These are phyloP conservation scores for Digitonthophagus gazella DNA, from an alignment of 2,888 invertebrate genomes.

Conservation along the genomic window DNA sequence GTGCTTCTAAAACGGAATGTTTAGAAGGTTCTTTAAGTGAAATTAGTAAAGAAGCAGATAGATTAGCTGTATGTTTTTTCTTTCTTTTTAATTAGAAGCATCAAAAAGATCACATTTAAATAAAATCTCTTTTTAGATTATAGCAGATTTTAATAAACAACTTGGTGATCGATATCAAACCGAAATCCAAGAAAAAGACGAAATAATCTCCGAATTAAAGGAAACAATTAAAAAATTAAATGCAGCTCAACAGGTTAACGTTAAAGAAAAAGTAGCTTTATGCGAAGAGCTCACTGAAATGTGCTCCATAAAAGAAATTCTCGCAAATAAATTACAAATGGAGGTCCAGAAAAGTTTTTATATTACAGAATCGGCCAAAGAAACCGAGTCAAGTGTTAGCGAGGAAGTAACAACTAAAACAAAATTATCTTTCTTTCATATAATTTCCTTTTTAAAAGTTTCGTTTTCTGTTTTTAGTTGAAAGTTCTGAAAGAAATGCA, in stretches of 20 bases:
- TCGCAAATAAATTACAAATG: slow-evolving; percentile 39
- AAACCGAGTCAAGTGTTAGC: slow-evolving; percentile 33
- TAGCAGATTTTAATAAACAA: slow-evolving; percentile 48
- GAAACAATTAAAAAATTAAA: slow-evolving; percentile 43
- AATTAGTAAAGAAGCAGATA: slow-evolving; percentile 44
- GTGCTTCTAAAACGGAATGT: slow-evolving; percentile 41
- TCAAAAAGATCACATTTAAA: background rate
- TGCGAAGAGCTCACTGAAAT: slow-evolving; percentile 46
- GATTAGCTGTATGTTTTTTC: slow-evolving; percentile 41
- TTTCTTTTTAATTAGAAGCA: slow-evolving; percentile 5
- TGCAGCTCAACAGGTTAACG: slow-evolving; percentile 41
- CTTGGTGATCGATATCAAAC: slow-evolving; percentile 44
- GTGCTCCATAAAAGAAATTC: slow-evolving; percentile 42
- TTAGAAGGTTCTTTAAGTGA: slow-evolving; percentile 43
- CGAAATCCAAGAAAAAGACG: slow-evolving; percentile 43
- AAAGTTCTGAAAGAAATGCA: slow-evolving; percentile 43
- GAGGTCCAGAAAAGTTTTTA: slow-evolving; percentile 41
- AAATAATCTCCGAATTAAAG: slow-evolving; percentile 41
- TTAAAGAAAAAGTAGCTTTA: slow-evolving; percentile 45
- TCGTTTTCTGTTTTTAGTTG: slow-evolving; percentile 36
- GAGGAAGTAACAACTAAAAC: slow-evolving; percentile 7
- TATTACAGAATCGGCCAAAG: slow-evolving; percentile 40
- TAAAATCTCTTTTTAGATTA: slow-evolving; percentile 35
- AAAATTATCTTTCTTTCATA: background rate
- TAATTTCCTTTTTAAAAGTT: background rate